Evolutionary conservation across 1,140 invertebrate genomes (phyloP), one percentile per base, ranked within the genome.

Genomic region (Drosophila cardini): DNA sequence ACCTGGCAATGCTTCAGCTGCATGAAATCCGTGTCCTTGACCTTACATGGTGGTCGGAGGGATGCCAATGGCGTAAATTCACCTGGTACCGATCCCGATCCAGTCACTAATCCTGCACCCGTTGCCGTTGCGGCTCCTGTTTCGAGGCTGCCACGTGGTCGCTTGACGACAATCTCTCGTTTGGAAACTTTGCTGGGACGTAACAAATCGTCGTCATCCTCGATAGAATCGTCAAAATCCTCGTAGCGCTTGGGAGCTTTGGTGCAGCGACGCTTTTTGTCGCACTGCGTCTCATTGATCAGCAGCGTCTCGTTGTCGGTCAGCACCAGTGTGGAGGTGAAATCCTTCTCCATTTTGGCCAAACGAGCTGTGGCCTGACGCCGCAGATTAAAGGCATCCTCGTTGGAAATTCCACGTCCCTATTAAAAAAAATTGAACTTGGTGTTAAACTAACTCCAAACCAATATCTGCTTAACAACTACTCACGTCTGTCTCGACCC

Each of bases 331-430:
- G 91, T 92, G 4, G 91, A 90, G 0, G 84, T 91, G 30, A 92
- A 92, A 11, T 92, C 90, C 76, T 91, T 92, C 46, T 92, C 91
- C 78, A 92, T 87, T 45, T 84, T 91, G 2, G 91, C 91, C 38
- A 92, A 45, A 1, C 80, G 78, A 0, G 91, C 91, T 0, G 90
- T 92, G 2, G 91, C 91, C 38, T 92, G 64, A 10, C 84, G 80
- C 0, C 91, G 74, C 53, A 92, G 48, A 42, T 89, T 85, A 30
- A 89, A 92, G 0, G 91, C 91, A 56, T 92, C 91, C 52, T 92
- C 90, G 9, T 91, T 91, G 10, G 90, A 92, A 10, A 92, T 72
- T 6, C 80, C 73, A 0, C 78, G 86, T 4, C 85, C 85, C 91
- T 92, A 32, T 10, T 4, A 11, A 4, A 7, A 9, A 9, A 13